These are phyloP conservation scores for Ochotona princeps DNA, from an alignment of 2,113 vertebrate species.

Conservation along the genomic window DNA sequence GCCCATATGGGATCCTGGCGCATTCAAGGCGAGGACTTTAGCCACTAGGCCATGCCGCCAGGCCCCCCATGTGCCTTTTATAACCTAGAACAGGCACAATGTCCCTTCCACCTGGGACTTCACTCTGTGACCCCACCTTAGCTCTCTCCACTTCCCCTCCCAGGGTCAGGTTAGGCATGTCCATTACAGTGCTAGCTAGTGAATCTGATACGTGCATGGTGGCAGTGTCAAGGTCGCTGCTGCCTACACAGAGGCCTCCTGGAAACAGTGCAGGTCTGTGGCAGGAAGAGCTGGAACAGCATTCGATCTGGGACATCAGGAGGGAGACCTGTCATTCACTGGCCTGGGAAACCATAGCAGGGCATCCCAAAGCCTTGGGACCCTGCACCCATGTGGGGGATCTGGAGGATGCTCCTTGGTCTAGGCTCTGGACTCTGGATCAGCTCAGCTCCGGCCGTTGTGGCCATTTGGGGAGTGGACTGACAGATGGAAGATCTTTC, in stretches of 20 bases:
- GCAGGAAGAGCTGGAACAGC: background rate
- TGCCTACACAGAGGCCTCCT: constrained; percentile 36
- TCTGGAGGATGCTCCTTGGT: no score
- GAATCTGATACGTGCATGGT: constrained; percentile 25
- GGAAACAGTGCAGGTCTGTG: background rate
- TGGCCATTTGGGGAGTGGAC: no score
- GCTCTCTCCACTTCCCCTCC: background rate
- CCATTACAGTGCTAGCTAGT: background rate
- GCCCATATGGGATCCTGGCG: no score
- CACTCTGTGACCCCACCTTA: background rate
- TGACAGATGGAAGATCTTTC: no score
- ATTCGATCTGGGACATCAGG: background rate
- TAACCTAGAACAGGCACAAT: background rate
- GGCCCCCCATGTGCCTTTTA: no score
- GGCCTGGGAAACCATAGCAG: no score
- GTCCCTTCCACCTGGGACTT: background rate
- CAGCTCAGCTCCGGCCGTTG: no score
- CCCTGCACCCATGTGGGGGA: no score
- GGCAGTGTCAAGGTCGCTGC: constrained; percentile 35
- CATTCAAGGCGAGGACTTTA: no score
- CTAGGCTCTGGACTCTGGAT: no score
- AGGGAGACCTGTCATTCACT: background rate
- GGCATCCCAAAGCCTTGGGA: no score
- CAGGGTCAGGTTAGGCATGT: background rate
- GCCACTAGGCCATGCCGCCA: no score